Evolutionary conservation across 2,888 invertebrate species (phyloP).

Genomic region (Strigamia transsilvanica): DNA sequence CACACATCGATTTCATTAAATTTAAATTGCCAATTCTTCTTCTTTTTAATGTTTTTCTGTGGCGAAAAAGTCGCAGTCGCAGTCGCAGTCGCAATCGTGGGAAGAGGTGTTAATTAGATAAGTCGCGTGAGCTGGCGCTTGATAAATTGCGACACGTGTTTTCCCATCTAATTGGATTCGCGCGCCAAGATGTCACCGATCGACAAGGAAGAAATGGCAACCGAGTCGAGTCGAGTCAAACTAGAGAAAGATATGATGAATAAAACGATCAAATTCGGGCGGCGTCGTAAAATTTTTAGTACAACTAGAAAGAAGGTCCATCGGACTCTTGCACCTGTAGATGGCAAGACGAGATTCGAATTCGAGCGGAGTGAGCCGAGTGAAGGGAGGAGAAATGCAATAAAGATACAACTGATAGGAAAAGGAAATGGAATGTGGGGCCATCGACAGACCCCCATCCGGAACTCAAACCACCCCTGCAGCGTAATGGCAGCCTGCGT

Average conservation of each 20-base stretch:
- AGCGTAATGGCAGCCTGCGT: background rate
- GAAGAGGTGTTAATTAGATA: constrained; percentile 2
- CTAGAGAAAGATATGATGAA: too few relatives aligned
- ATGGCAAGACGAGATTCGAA: background rate
- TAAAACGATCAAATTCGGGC: background rate
- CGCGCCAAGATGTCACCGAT: too few relatives aligned
- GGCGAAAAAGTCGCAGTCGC: too few relatives aligned
- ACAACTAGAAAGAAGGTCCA: background rate
- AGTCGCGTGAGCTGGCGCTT: background rate
- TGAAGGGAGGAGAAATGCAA: constrained; percentile 8
- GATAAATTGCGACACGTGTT: background rate
- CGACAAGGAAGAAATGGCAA: too few relatives aligned
- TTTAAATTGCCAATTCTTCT: background rate
- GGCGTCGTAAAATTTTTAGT: background rate
- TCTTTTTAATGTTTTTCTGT: too few relatives aligned
- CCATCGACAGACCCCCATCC: constrained; percentile 1
- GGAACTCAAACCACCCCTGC: background rate
- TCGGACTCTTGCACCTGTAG: background rate
- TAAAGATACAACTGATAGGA: background rate
- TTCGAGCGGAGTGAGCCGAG: too few relatives aligned
- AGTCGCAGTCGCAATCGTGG: too few relatives aligned
- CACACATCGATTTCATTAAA: background rate
- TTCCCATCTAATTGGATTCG: constrained; percentile 1
- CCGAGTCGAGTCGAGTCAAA: too few relatives aligned
- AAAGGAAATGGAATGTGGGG: constrained; percentile 18